Conservation (phyloP, 2,113 vertebrate genomes). For the Callospermophilus lateralis region DNA sequence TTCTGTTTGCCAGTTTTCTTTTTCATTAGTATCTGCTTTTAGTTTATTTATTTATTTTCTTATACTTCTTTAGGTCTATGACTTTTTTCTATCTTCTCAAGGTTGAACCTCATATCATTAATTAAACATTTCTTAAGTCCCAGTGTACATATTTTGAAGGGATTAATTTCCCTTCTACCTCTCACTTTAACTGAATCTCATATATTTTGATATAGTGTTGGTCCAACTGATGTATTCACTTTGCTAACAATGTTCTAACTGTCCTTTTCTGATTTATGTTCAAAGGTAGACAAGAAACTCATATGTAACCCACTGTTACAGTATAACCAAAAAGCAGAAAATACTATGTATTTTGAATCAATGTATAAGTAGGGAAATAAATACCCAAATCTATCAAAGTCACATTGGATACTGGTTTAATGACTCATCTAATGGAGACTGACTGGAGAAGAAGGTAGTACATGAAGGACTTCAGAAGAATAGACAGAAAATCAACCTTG, state of each 20-base stretch:
- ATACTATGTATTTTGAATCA: not conserved
- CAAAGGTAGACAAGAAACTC: not conserved
- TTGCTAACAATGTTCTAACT: not conserved
- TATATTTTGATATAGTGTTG: not conserved
- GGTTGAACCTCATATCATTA: not conserved
- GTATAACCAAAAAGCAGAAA: not conserved
- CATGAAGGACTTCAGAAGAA: no score
- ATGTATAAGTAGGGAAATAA: not conserved
- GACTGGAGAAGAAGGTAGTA: no score
- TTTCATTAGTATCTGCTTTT: not conserved
- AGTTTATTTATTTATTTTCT: not conserved
- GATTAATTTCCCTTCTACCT: not conserved
- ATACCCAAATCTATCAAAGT: not conserved
- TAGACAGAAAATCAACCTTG: not conserved
- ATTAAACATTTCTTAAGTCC: not conserved
- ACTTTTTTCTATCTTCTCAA: not conserved
- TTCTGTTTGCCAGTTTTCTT: not conserved
- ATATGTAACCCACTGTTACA: not conserved
- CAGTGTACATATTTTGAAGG: not conserved
- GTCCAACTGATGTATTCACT: not conserved
- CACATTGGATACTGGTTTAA: not conserved
- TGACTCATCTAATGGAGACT: not conserved
- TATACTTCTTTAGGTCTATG: not conserved
- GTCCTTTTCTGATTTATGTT: not conserved
- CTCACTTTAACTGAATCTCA: not conserved